Base-by-base conservation (phyloP, 2,797 vertebrate species). In the Chaetophractus vellerosus region DNA sequence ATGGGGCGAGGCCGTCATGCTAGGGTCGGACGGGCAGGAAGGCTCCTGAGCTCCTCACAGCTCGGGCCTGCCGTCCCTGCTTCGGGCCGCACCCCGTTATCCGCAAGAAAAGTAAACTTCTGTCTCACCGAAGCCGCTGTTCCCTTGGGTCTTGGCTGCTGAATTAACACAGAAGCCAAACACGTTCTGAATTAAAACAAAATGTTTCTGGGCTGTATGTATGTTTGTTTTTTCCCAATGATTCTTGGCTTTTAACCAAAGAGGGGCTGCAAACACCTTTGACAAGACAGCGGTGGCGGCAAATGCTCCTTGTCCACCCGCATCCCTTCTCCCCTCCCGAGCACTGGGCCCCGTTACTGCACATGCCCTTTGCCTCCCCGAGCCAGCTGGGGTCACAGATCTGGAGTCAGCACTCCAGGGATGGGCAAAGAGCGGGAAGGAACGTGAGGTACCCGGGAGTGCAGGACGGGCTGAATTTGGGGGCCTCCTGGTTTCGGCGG, bases 161-260 rank as follows among this genome's bases (percentile, higher is more conserved):
- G 38, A 26, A 41, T 18, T 21, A 57, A 28, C 11, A 10, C 8
- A 9, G 45, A 45, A 50, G 1, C 0, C 0, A 0, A 79, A 36
- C 16, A 14, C 9, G 45, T n/a, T 74, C 0, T 4, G 24, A 64
- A 24, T 18, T 9, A 21, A 33, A 45, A 69, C 26, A 14, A 18
- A 52, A 33, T 6, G 23, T 10, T 33, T 16, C 28, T 66, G 36
- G 85, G 9, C 7, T 41, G 33, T 33, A 59, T 45, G 31, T 38
- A 48, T 50, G 4, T 52, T 14, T 26, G 6, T 45, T 18, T 31
- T n/a, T n/a, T 55, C 9, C 9, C 10, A 45, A 38, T 12, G 15
- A 11, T 45, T 21, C 55, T 18, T 18, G 9, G 16, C 72, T 28
- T 76, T 45, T 4, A 31, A 15, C 33, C 69, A 59, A 24, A 45